These are phyloP conservation scores for Eulemur macaco DNA, from an alignment of 2,113 vertebrate genomes.

Conservation along the genomic window DNA sequence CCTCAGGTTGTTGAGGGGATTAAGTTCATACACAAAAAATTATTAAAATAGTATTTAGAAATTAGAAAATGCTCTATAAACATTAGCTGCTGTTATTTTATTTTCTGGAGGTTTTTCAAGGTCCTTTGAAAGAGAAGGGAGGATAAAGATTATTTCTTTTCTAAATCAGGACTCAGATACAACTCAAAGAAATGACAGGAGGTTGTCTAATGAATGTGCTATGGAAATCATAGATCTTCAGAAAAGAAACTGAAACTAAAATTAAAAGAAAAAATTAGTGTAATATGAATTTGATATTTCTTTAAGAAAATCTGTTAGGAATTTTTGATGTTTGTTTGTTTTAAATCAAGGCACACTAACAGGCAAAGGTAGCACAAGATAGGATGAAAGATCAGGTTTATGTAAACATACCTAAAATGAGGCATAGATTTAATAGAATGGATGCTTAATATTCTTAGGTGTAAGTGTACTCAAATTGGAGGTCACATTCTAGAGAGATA, in stretches of 20 bases:
- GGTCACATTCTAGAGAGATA: background rate
- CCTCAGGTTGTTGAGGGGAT: background rate
- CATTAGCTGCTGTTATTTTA: background rate
- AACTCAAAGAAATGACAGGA: background rate
- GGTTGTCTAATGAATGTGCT: background rate
- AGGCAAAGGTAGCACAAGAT: background rate
- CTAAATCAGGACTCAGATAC: background rate
- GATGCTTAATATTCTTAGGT: background rate
- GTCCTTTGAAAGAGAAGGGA: conserved; percentile 11
- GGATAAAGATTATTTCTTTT: background rate
- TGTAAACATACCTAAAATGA: background rate
- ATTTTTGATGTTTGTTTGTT: conserved; percentile 35
- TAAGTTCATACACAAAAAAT: background rate
- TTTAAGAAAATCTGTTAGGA: background rate
- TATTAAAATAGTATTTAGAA: background rate
- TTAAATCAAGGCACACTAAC: conserved; percentile 28
- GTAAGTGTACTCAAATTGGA: background rate
- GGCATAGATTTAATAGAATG: background rate
- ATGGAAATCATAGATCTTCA: background rate
- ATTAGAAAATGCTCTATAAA: background rate
- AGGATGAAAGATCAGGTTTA: background rate
- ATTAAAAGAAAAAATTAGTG: background rate
- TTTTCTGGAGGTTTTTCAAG: background rate
- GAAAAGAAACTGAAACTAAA: background rate
- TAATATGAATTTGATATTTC: conserved; percentile 13